Evolutionary conservation across 53 echinoderm and acorn worm genomes (phyloP).

Genomic region (Arbacia lixula): DNA sequence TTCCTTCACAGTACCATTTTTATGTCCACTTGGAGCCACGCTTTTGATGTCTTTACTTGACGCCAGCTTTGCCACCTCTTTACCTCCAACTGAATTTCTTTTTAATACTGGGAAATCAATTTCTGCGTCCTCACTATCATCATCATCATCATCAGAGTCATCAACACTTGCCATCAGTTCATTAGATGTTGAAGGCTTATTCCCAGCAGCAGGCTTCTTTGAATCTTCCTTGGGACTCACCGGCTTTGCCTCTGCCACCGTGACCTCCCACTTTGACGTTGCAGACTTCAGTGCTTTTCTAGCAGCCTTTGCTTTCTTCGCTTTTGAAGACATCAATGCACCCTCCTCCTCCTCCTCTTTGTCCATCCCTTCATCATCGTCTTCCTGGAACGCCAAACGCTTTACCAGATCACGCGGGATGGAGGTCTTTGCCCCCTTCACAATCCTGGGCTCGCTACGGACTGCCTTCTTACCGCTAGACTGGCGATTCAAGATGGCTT

Average conservation of each 20-base stretch:
- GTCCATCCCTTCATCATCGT: neutral
- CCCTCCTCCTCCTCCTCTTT: neutral
- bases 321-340: neutral
- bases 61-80: neutral
- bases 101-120: constrained; percentile 45
- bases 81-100: constrained; percentile 13
- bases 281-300: neutral
- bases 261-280: constrained; percentile 42
- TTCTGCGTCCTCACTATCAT: constrained; percentile 28
- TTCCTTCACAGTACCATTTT: neutral
- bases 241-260: neutral
- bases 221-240: neutral
- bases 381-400: neutral
- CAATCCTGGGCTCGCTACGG: constrained; percentile 24
- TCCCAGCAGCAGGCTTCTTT: neutral
- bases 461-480: constrained; percentile 32
- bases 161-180: neutral
- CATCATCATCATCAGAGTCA: neutral
- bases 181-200: neutral
- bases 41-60: no score
- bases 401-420: constrained; percentile 5
- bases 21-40: no score
- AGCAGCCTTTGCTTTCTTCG: neutral
- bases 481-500: constrained; percentile 22
- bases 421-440: constrained; percentile 2